Evolutionary conservation across 2,888 invertebrate genomes (phyloP).

Genomic region (Diplolepis rosae): DNA sequence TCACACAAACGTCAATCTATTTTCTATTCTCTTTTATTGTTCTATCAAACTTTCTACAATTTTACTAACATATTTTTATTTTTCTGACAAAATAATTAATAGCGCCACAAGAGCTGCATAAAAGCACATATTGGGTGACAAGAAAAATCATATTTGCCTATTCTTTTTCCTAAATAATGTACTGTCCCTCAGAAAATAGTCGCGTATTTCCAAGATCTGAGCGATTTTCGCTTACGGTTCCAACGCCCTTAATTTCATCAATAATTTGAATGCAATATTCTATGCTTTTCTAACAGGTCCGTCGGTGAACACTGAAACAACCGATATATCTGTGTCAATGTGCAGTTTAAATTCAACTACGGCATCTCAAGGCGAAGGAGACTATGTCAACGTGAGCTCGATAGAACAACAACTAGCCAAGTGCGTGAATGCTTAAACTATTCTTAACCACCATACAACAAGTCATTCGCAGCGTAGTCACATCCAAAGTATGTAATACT

Average conservation of each 20-base stretch:
- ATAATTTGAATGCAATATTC: neutral
- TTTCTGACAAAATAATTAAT: too few species aligned
- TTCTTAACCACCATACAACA: constrained; percentile 10
- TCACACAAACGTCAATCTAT: too few species aligned
- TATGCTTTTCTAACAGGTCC: constrained; percentile 63
- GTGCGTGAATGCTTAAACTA: constrained; percentile 51
- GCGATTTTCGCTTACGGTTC: too few species aligned
- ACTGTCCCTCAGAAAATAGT: too few species aligned
- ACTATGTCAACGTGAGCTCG: constrained; percentile 72
- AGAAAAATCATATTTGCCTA: too few species aligned
- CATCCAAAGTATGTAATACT: constrained; percentile 11
- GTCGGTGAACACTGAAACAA: constrained; percentile 74
- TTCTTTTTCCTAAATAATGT: too few species aligned
- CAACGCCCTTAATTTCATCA: neutral
- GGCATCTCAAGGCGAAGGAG: constrained; percentile 71
- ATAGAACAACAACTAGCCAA: constrained; percentile 63
- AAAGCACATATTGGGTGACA: too few species aligned
- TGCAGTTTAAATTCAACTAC: constrained; percentile 75
- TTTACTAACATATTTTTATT: too few species aligned
- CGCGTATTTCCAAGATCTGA: too few species aligned
- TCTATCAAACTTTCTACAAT: too few species aligned
- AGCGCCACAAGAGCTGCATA: too few species aligned
- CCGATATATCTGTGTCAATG: constrained; percentile 75
- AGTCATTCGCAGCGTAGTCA: constrained; percentile 8
- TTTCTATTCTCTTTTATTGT: too few species aligned